These are phyloP conservation scores for Emydoidea blandingii DNA, from an alignment of 2,797 vertebrate species.

Conservation along the genomic window DNA sequence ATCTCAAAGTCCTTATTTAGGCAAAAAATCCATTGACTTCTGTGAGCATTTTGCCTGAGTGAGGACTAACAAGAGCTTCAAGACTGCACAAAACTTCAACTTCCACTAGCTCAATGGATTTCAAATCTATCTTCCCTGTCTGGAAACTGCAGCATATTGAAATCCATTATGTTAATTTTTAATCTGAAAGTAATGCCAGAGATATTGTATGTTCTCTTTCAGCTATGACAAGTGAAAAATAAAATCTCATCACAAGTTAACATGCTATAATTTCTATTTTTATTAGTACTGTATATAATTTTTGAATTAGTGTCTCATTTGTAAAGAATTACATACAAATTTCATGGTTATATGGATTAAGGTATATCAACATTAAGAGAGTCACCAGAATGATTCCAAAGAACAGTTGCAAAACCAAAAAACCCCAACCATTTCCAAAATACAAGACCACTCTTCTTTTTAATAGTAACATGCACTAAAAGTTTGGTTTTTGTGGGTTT, in stretches of 20 bases:
- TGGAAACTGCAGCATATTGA: background rate
- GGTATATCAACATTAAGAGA: too few species aligned
- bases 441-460: too few species aligned
- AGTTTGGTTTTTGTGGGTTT: background rate
- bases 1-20: background rate
- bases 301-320: background rate
- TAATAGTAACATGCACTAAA: background rate
- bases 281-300: background rate
- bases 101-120: background rate
- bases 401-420: background rate
- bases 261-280: too few species aligned
- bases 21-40: background rate
- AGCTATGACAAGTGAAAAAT: background rate
- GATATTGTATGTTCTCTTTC: background rate
- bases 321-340: background rate
- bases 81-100: background rate
- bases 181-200: slow-evolving; percentile 4
- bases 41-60: background rate
- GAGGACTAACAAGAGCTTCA: background rate
- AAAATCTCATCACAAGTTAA: too few species aligned
- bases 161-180: background rate
- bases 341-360: background rate
- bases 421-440: background rate
- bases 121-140: background rate
- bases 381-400: background rate